A percentile compares a stretch with the other conserved stretches of the same genome.
Conservation (phyloP, 2,797 vertebrate genomes). For the Mormyrus hasselquistii region DNA sequence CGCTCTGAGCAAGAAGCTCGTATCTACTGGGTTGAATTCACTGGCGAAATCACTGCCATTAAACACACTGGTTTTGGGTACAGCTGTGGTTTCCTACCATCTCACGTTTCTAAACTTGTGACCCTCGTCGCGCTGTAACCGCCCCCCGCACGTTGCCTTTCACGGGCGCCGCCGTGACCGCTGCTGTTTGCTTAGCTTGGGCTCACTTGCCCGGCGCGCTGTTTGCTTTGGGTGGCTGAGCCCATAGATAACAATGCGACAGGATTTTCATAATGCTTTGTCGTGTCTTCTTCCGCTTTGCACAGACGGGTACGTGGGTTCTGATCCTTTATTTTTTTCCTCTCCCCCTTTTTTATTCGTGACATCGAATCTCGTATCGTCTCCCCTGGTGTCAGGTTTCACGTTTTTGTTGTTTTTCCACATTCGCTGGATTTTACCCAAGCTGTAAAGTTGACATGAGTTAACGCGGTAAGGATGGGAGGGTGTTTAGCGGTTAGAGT, state of each 20-base stretch:
- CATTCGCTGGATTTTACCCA: constrained; percentile 18
- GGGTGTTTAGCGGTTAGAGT: constrained; percentile 43
- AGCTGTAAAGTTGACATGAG: constrained; percentile 18
- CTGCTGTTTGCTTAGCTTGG: background rate
- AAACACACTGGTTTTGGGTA: background rate
- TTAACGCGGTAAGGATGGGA: constrained; percentile 33
- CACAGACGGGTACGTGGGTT: background rate
- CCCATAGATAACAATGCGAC: background rate
- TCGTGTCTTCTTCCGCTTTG: background rate
- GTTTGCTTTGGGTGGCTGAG: background rate
- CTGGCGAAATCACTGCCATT: background rate
- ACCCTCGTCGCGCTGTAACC: background rate
- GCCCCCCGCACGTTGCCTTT: background rate
- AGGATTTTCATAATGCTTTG: background rate
- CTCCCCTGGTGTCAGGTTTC: background rate
- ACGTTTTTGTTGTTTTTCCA: constrained; percentile 9
- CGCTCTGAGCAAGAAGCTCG: background rate
- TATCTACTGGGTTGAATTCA: background rate
- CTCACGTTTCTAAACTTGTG: background rate
- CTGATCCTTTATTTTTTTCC: background rate
- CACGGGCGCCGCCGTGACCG: background rate
- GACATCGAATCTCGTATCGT: background rate
- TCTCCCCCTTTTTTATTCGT: background rate
- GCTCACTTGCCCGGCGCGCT: too few species aligned
- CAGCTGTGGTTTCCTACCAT: background rate